phyloP scores from a whole-genome alignment of 2,797 vertebrate species.

The Monodelphis domestica region DNA sequence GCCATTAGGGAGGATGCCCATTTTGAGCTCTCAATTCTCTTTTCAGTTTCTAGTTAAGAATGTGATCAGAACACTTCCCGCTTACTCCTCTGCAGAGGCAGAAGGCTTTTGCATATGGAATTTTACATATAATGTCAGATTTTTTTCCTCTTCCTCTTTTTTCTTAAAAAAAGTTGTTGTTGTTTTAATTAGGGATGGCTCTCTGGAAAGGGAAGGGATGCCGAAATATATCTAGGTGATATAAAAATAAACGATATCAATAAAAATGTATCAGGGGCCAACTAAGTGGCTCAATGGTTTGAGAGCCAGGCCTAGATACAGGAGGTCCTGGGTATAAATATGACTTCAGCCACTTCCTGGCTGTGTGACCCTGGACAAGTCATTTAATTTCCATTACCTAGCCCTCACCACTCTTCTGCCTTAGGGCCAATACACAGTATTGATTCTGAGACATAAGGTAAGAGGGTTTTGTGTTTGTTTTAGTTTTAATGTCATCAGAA shows the following conservation, averaged over 20 bases:
- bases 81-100: background rate
- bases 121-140: background rate
- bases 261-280: background rate
- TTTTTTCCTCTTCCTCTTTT: background rate
- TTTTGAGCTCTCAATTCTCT: background rate
- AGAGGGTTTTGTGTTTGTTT: no score
- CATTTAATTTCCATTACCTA: no score
- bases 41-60: background rate
- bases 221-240: background rate
- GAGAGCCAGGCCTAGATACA: no score
- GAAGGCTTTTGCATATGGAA: background rate
- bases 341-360: no score
- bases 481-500: slow-evolving; percentile 13
- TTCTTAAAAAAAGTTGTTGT: background rate
- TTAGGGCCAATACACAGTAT: no score
- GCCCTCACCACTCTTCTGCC: no score
- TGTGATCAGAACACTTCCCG: background rate
- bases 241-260: background rate
- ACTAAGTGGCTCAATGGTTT: no score
- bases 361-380: no score
- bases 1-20: background rate
- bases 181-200: background rate
- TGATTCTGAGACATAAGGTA: no score
- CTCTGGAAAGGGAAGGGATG: background rate
- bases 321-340: no score